These are phyloP conservation scores for Drosophila emarginata DNA, from an alignment of 2,888 invertebrate species.

Conservation along the genomic window DNA sequence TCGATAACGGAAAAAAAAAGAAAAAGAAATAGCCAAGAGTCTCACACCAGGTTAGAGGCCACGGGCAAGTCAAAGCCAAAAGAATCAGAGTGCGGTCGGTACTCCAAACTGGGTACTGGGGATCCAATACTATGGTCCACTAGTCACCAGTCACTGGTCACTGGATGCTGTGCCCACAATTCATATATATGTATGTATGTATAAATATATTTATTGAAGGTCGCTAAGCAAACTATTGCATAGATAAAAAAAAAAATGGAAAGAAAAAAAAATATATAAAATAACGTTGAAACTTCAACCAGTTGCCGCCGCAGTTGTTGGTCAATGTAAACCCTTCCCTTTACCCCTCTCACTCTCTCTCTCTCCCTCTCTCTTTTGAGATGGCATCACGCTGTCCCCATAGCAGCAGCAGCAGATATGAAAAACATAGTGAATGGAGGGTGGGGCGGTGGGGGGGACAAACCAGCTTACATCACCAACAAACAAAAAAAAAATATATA, in stretches of 20 bases:
- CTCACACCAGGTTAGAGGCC: constrained; percentile 11
- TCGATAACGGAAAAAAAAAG: constrained; percentile 38
- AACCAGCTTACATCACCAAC: too few relatives aligned
- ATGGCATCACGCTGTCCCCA: constrained; percentile 7
- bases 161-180: neutral
- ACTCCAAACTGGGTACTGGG: neutral
- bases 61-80: neutral
- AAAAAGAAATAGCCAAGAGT: neutral
- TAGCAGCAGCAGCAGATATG: neutral
- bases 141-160: neutral
- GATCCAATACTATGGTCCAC: neutral
- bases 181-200: neutral
- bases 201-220: constrained; percentile 50
- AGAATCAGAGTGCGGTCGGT: constrained; percentile 12
- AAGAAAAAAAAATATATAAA: neutral
- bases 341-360: too few relatives aligned
- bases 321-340: neutral
- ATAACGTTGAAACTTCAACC: constrained; percentile 22
- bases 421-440: neutral
- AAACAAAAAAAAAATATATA: neutral
- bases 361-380: neutral
- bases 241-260: constrained; percentile 35
- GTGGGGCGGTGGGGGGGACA: too few relatives aligned
- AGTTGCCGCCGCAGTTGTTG: neutral
- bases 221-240: constrained; percentile 55